phyloP scores from a whole-genome alignment of 2,113 vertebrate genomes.

The Siniperca knerii region DNA sequence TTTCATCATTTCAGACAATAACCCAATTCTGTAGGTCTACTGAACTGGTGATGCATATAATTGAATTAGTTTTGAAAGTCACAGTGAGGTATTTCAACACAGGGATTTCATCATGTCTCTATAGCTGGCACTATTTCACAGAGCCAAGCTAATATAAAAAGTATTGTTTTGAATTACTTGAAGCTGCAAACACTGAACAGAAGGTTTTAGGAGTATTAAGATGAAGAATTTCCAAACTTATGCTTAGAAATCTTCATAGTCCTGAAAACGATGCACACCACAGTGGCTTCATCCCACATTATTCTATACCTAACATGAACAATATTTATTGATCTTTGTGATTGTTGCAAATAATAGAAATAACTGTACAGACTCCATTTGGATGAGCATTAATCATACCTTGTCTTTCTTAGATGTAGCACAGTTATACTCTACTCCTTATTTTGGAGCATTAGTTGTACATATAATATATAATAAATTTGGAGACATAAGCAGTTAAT shows the following conservation, averaged over 20 bases:
- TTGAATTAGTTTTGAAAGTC: constrained; percentile 78
- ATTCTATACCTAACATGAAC: background rate
- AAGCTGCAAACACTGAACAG: constrained; percentile 47
- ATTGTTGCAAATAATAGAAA: background rate
- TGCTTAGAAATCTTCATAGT: constrained; percentile 12
- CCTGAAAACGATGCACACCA: constrained; percentile 2
- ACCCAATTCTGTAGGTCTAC: constrained; percentile 73
- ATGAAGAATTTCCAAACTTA: constrained; percentile 32
- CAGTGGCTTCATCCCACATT: background rate
- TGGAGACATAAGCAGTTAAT: constrained; percentile 24
- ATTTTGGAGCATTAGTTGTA: constrained; percentile 12
- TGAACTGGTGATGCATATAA: constrained; percentile 80
- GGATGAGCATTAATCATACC: constrained; percentile 2
- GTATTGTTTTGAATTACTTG: constrained; percentile 58
- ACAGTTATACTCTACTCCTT: constrained; percentile 8
- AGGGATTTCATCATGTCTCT: constrained; percentile 67
- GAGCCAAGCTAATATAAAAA: constrained; percentile 58
- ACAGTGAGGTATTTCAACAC: constrained; percentile 70
- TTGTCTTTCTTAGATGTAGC: constrained; percentile 1
- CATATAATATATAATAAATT: constrained; percentile 16
- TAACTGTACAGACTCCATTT: background rate
- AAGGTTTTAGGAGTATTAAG: constrained; percentile 31
- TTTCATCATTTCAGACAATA: constrained; percentile 75
- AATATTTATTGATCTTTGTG: constrained; percentile 5
- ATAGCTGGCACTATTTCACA: constrained; percentile 54